Evolutionary conservation across 2,888 invertebrate genomes (phyloP).

Genomic region (Tenthredo amoena): DNA sequence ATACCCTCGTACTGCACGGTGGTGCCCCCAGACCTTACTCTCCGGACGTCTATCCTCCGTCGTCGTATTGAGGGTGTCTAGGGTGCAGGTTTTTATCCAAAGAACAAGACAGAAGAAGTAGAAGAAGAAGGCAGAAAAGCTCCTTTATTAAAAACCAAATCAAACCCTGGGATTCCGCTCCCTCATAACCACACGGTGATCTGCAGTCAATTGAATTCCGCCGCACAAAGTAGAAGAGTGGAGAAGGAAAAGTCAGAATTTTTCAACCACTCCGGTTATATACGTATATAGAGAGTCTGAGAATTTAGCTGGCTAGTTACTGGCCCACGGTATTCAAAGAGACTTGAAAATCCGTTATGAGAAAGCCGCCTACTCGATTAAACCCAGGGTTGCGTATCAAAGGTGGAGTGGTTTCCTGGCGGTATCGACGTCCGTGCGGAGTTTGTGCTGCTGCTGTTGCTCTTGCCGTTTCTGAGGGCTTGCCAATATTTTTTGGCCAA

Average conservation of each 20-base stretch:
- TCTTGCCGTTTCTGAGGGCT: neutral
- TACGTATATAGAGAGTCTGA: neutral
- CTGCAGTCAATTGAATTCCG: neutral
- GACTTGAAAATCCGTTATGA: conserved; percentile 4
- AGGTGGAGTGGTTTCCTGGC: neutral
- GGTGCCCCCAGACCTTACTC: neutral
- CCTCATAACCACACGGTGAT: neutral
- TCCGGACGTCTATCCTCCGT: neutral
- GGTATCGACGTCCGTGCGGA: conserved; percentile 15
- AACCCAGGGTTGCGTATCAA: conserved; percentile 3
- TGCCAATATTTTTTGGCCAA: conserved; percentile 24
- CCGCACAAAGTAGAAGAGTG: neutral
- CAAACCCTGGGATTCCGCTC: neutral
- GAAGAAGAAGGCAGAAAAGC: neutral
- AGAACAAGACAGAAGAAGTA: neutral
- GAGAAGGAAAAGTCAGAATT: neutral
- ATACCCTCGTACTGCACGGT: neutral
- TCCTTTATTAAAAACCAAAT: conserved; percentile 24
- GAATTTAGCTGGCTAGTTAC: neutral
- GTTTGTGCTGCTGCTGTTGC: neutral
- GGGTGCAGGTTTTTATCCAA: neutral
- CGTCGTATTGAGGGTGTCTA: neutral
- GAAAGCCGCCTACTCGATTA: neutral
- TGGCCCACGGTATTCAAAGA: neutral
- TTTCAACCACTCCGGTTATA: conserved; percentile 2